These are phyloP conservation scores for Ctenodactylus gundi DNA, from an alignment of 2,113 vertebrate species.

Conservation along the genomic window DNA sequence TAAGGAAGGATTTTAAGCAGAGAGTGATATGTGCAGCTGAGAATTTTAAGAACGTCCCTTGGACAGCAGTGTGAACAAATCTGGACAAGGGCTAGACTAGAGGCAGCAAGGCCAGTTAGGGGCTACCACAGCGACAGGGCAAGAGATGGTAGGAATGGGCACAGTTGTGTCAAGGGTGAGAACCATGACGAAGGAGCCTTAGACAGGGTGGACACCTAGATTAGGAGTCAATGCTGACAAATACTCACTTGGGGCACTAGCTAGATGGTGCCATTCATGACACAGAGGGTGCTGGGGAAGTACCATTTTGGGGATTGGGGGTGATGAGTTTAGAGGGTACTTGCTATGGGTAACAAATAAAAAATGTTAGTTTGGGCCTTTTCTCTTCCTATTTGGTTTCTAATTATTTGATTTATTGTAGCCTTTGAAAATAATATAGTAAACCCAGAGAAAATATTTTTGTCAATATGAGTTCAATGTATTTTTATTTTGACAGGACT, in stretches of 20 bases:
- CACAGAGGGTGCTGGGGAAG: neutral
- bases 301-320: neutral
- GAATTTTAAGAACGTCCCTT: neutral
- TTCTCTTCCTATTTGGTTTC: neutral
- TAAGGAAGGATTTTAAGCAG: neutral
- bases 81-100: neutral
- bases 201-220: neutral
- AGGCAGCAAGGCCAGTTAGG: neutral
- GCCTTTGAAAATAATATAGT: neutral
- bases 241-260: neutral
- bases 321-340: neutral
- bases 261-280: neutral
- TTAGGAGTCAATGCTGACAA: neutral
- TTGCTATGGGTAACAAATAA: neutral
- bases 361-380: neutral
- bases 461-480: neutral
- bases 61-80: neutral
- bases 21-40: neutral
- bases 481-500: constrained; percentile 13
- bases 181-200: neutral
- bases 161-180: neutral
- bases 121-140: neutral
- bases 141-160: neutral
- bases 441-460: neutral
- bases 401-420: neutral